Conservation (phyloP, 2,888 invertebrate genomes). For the Scaeva pyrastri region DNA sequence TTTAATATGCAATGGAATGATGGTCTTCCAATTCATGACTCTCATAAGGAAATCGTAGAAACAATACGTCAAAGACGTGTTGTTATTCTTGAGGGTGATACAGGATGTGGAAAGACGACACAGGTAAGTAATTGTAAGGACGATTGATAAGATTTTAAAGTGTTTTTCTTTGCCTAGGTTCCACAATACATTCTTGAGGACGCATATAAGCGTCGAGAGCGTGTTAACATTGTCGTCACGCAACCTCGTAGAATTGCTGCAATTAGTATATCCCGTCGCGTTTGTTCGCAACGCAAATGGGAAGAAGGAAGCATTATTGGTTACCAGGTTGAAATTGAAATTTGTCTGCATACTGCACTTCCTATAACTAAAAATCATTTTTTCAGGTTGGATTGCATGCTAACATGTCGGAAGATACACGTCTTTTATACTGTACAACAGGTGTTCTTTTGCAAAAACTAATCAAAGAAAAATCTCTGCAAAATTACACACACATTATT, state of each 20-base stretch:
- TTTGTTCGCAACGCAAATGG: constrained; percentile 93
- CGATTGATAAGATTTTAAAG: background rate
- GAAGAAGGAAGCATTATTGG: constrained; percentile 92
- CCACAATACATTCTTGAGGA: constrained; percentile 97
- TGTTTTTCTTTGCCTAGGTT: constrained; percentile 83
- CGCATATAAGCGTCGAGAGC: constrained; percentile 86
- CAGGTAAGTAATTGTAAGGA: constrained; percentile 82
- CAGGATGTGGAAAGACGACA: constrained; percentile 97
- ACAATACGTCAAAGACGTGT: constrained; percentile 87
- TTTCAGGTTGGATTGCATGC: constrained; percentile 79
- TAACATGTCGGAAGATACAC: constrained; percentile 85
- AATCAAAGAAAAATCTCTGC: constrained; percentile 88
- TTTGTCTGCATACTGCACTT: background rate
- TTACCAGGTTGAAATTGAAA: constrained; percentile 89
- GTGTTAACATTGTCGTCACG: constrained; percentile 95
- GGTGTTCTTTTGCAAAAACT: constrained; percentile 93
- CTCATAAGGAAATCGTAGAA: constrained; percentile 87
- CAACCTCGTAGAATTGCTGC: constrained; percentile 98
- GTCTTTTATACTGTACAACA: constrained; percentile 94
- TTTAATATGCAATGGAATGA: constrained; percentile 80
- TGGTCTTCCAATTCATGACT: constrained; percentile 81
- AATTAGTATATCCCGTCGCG: constrained; percentile 93
- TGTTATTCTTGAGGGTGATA: constrained; percentile 94
- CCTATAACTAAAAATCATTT: background rate
- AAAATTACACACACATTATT: constrained; percentile 93